Percentiles rank a stretch among this genome's conserved stretches.
Evolutionary conservation across 2,113 vertebrate genomes (phyloP).

Genomic region (Marmota flaviventris): DNA sequence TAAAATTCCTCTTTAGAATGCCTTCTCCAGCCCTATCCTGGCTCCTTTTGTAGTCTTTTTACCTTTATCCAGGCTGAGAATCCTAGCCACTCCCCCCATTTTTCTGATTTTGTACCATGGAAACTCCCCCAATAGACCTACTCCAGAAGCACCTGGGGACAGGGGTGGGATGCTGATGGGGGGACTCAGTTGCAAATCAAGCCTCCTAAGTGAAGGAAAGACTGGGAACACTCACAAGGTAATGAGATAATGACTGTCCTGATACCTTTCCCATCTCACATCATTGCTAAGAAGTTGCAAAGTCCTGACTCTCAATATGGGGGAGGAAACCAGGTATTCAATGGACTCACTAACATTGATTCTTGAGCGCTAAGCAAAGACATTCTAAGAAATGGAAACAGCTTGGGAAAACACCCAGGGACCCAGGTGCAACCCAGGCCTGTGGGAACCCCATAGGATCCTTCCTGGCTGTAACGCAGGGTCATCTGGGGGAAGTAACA

Average conservation of each 20-base stretch:
- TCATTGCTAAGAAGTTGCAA: not conserved
- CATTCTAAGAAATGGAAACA: not conserved
- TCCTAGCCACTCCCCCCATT: not conserved
- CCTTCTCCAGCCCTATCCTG: not conserved
- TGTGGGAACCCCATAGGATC: not conserved
- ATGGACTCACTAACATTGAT: not conserved
- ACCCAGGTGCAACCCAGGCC: not conserved
- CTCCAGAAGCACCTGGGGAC: not conserved
- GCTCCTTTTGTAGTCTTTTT: not conserved
- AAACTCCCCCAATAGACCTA: not conserved
- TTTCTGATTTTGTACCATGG: not conserved
- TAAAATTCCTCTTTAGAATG: not conserved
- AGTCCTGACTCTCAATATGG: not conserved
- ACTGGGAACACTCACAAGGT: not conserved
- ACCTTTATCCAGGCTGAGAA: not conserved
- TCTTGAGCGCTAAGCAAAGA: not conserved
- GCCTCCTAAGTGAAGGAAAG: not conserved
- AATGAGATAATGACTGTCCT: rapidly evolving
- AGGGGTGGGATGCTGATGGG: not conserved
- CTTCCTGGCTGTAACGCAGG: not conserved
- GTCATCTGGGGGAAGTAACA: not conserved
- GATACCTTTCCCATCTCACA: not conserved
- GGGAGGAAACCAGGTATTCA: not conserved
- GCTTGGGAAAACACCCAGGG: not conserved
- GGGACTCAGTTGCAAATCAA: not conserved